A percentile compares a stretch with the other conserved stretches of the same genome.
phyloP scores from a whole-genome alignment of 1,140 invertebrate species.

The Carposina sasakii region DNA sequence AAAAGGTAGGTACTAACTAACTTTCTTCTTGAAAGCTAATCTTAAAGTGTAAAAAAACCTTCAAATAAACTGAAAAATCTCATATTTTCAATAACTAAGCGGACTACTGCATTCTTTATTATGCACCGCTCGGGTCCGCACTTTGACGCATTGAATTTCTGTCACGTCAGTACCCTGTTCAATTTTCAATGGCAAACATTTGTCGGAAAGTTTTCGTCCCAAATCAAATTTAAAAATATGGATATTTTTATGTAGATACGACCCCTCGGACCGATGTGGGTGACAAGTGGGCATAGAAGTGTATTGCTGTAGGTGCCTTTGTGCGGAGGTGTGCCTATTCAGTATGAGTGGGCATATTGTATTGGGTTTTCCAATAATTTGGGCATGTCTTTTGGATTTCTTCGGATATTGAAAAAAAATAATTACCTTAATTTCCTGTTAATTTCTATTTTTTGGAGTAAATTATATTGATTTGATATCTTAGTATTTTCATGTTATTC shows the following conservation, averaged over 20 bases:
- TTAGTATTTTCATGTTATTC: too few relatives aligned
- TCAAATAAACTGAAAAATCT: too few relatives aligned
- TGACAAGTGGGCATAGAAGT: slow-evolving; percentile 51
- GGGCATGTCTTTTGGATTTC: too few relatives aligned
- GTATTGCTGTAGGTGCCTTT: slow-evolving; percentile 42
- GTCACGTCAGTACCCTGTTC: slow-evolving; percentile 54
- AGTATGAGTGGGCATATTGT: too few relatives aligned
- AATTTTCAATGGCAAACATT: slow-evolving; percentile 71
- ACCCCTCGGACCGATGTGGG: slow-evolving; percentile 53
- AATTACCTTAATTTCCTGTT: too few relatives aligned
- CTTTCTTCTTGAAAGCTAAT: too few relatives aligned
- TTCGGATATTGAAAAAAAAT: too few relatives aligned
- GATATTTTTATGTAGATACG: slow-evolving; percentile 64
- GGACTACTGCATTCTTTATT: slow-evolving; percentile 21
- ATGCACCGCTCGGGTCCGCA: slow-evolving; percentile 25
- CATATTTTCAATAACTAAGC: slow-evolving; percentile 12
- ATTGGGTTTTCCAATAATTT: too few relatives aligned
- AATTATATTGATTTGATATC: too few relatives aligned
- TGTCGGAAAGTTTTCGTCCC: slow-evolving; percentile 48
- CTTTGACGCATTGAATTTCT: slow-evolving; percentile 48
- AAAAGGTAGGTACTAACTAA: too few relatives aligned
- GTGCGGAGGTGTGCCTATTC: slow-evolving; percentile 43
- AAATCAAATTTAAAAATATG: slow-evolving; percentile 72
- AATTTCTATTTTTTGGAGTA: too few relatives aligned
- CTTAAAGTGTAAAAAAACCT: too few relatives aligned